Evolutionary conservation across 2,113 vertebrate species (phyloP).

Genomic region (Anser cygnoides): DNA sequence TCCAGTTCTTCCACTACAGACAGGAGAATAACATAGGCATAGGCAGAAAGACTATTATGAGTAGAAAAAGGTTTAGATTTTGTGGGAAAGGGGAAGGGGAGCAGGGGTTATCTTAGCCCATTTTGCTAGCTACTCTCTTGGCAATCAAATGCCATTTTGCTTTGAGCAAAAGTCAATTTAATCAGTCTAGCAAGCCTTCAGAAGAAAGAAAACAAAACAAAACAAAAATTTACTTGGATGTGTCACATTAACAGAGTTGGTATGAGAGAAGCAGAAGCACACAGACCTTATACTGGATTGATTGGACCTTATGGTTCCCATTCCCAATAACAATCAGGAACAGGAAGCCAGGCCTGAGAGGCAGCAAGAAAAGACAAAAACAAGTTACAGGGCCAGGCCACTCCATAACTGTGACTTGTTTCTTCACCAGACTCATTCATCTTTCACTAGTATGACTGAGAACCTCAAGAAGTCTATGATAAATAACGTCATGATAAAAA

Average conservation of each 20-base stretch:
- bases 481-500: background rate
- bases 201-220: background rate
- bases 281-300: background rate
- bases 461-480: background rate
- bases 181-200: background rate
- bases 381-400: background rate
- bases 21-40: background rate
- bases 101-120: background rate
- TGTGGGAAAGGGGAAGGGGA: background rate
- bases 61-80: background rate
- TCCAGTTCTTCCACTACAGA: background rate
- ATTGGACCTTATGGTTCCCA: background rate
- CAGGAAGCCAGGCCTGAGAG: background rate
- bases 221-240: background rate
- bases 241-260: background rate
- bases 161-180: background rate
- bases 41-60: background rate
- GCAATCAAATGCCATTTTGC: background rate
- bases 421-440: background rate
- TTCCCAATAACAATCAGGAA: background rate
- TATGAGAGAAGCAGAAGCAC: background rate
- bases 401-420: background rate
- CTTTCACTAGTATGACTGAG: background rate
- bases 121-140: background rate
- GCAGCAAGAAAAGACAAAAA: background rate